Base-by-base conservation (phyloP, 1,140 invertebrate species). In the Lepidurus apus region DNA sequence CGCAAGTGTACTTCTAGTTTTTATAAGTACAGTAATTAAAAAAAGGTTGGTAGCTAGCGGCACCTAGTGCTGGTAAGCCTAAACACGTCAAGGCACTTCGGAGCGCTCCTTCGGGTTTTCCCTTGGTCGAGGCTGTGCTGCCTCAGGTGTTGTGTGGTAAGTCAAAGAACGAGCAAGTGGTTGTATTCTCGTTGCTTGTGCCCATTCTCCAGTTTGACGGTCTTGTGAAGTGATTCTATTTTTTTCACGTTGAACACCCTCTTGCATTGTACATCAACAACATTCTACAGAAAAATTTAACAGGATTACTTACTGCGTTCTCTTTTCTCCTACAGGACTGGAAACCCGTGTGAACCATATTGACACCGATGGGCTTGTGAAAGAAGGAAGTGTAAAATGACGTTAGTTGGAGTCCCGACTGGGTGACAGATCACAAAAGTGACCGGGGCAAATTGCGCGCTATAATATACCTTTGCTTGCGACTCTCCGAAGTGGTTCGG, bases 111-210 rank as follows among this genome's bases (percentile, higher is more conserved):
- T 17, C 53, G 53, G 53, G 53, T 65, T 65, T 65, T 65, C n/a
- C 17, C 53, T 21, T 6, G 21, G 53, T 13, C 53, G 34, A 65
- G 53, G 53, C 21, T 65, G 53, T 65, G 53, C n/a, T 65, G 53
- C 53, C 53, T 65, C 53, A 65, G 53, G 53, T 65, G 53, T 17
- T 65, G 9, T 65, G 53, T 65, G 53, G 53, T 65, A 65, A 65
- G 53, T 65, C 53, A n/a, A 13, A 1, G 53, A 65, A 65, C n/a
- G 21, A 65, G 53, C 53, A 13, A 65, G 8, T 65, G 53, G 53
- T 65, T 21, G 53, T 65, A 21, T 17, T 65, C 53, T 65, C 9
- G 53, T 65, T 65, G 53, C 21, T 10, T 47, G 53, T 65, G 8
- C 53, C 53, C 53, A 65, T 65, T 65, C 53, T 65, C 13, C 53